phyloP scores from a whole-genome alignment of 2,113 vertebrate genomes.

The Callochromis pleurospilus region DNA sequence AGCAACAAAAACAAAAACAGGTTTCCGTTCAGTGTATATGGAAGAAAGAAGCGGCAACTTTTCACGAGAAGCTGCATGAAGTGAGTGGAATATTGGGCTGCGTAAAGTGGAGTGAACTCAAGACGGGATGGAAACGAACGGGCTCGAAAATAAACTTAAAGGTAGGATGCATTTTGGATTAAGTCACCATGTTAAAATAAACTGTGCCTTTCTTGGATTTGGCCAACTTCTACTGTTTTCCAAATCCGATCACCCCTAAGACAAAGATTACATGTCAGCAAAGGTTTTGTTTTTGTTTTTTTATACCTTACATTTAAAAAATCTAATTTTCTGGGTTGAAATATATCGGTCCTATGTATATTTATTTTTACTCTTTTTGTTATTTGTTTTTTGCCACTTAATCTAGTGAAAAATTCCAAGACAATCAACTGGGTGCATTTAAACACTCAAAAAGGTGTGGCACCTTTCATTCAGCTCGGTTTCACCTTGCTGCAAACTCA shows the following conservation, averaged over 20 bases:
- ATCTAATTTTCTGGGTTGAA: not conserved
- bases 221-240: not conserved
- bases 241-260: not conserved
- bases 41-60: not conserved
- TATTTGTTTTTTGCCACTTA: not conserved
- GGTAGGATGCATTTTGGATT: slow-evolving; percentile 19
- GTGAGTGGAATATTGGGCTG: not conserved
- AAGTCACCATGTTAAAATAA: not conserved
- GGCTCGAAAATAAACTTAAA: slow-evolving; percentile 17
- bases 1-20: not conserved
- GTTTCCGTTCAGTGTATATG: not conserved
- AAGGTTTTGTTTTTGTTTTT: fast-evolving
- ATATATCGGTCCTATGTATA: not conserved
- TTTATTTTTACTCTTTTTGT: not conserved
- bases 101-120: not conserved
- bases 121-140: slow-evolving; percentile 57
- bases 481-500: not conserved
- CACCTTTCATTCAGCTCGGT: not conserved
- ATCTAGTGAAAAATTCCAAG: not conserved
- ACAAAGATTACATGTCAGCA: not conserved
- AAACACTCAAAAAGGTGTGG: slow-evolving; percentile 36
- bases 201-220: not conserved
- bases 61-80: not conserved
- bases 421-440: not conserved
- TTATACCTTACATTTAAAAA: not conserved